Evolutionary conservation across 1,140 invertebrate genomes (phyloP).

Genomic region (Yoshiicerus persimilis): DNA sequence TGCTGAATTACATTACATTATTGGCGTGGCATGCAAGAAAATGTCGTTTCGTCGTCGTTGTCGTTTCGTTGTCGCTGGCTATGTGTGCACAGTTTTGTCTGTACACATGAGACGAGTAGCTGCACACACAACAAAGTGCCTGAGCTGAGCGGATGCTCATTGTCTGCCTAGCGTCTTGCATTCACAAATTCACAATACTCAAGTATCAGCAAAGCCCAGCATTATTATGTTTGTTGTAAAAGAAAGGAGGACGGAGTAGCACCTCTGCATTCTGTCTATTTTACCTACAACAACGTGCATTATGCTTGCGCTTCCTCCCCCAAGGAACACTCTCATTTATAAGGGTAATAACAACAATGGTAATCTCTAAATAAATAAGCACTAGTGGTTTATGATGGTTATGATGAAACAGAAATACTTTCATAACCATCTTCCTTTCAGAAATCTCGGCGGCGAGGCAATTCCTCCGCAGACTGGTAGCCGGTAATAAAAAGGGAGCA

Average conservation of each 20-base stretch:
- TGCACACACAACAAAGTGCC: not conserved
- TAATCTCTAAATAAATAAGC: slow-evolving; percentile 23
- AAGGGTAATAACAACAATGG: slow-evolving; percentile 10
- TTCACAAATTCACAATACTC: not conserved
- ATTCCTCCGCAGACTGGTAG: not conserved
- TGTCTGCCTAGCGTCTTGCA: not conserved
- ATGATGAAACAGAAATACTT: slow-evolving; percentile 11
- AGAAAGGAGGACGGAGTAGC: not conserved
- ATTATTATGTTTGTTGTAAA: not conserved
- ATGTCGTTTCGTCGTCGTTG: not conserved
- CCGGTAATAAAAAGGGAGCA: not conserved
- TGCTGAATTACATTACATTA: not conserved
- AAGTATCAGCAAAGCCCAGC: not conserved
- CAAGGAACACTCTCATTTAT: not conserved
- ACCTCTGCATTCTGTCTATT: not conserved
- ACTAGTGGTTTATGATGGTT: not conserved
- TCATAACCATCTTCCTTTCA: not conserved
- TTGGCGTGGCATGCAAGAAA: not conserved
- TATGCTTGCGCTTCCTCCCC: not conserved
- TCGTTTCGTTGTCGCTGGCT: not conserved
- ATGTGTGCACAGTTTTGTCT: not conserved
- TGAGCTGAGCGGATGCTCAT: slow-evolving; percentile 5
- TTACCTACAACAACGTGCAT: not conserved
- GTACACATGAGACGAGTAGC: not conserved
- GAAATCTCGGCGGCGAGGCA: not conserved